phyloP scores from a whole-genome alignment of 2,888 invertebrate genomes.

The Lobophora halterata region DNA sequence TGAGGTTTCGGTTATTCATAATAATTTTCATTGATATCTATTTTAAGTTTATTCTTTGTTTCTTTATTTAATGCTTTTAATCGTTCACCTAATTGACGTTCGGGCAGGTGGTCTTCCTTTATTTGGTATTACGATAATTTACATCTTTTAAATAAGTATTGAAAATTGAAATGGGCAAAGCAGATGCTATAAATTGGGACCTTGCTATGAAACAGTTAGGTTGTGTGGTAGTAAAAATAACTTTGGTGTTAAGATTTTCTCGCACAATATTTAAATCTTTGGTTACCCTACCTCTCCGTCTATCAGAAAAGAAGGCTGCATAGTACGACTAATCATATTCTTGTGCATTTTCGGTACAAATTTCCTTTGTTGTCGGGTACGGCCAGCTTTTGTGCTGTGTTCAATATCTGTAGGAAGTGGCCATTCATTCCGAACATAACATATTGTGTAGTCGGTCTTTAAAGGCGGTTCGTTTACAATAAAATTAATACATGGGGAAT shows the following conservation, averaged over 20 bases:
- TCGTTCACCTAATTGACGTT: slow-evolving; percentile 28
- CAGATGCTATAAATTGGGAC: slow-evolving; percentile 19
- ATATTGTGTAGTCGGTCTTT: slow-evolving; percentile 51
- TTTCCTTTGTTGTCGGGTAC: slow-evolving; percentile 51
- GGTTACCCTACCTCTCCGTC: slow-evolving; percentile 8
- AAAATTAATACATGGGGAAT: slow-evolving; percentile 39
- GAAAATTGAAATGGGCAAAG: slow-evolving; percentile 10
- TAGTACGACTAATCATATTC: slow-evolving; percentile 36
- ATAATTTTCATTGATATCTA: too few species aligned
- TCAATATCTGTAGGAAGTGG: slow-evolving; percentile 58
- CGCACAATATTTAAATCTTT: slow-evolving; percentile 8
- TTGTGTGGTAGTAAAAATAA: too few species aligned
- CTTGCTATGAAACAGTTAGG: too few species aligned
- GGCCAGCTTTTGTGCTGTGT: slow-evolving; percentile 55
- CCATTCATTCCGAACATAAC: slow-evolving; percentile 43
- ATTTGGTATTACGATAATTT: slow-evolving; percentile 12
- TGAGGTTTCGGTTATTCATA: too few species aligned
- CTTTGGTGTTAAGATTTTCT: too few species aligned
- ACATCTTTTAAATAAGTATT: slow-evolving; percentile 17
- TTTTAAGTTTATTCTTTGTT: too few species aligned
- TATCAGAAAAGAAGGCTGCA: slow-evolving; percentile 7
- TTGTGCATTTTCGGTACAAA: slow-evolving; percentile 53
- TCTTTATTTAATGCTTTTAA: not conserved
- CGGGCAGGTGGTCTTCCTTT: slow-evolving; percentile 38
- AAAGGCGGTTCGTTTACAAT: slow-evolving; percentile 51